Evolutionary conservation across 2,888 invertebrate genomes (phyloP).

Genomic region (Drosophila gaucha): DNA sequence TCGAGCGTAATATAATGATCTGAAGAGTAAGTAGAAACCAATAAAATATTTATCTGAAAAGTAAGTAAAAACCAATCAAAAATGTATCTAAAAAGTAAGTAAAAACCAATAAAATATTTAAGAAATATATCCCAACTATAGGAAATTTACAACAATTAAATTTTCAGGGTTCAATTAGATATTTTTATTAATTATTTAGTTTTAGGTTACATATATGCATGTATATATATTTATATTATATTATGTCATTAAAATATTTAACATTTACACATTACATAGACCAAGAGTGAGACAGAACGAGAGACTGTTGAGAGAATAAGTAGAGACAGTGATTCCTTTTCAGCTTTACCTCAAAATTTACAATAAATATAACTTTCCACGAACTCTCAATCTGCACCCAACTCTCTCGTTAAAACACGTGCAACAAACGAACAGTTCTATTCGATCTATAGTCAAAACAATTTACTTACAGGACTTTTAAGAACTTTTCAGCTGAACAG

Average conservation of each 20-base stretch:
- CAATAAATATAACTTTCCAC: conserved; percentile 26
- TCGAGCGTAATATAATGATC: no score
- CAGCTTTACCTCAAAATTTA: conserved; percentile 33
- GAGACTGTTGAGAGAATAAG: background rate
- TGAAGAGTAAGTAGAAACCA: background rate
- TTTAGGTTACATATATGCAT: conserved; percentile 53
- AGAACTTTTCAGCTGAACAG: conserved; percentile 62
- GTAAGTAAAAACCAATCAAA: background rate
- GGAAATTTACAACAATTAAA: background rate
- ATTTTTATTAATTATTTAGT: conserved; percentile 59
- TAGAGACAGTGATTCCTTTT: conserved; percentile 20
- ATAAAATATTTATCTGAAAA: background rate
- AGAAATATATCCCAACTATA: no score
- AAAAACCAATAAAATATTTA: background rate
- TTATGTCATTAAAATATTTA: conserved; percentile 56
- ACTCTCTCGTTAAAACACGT: conserved; percentile 33
- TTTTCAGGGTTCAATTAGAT: conserved; percentile 67
- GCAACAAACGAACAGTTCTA: conserved; percentile 30
- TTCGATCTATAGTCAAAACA: conserved; percentile 34
- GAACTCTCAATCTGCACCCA: conserved; percentile 26
- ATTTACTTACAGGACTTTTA: conserved; percentile 42
- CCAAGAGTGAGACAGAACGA: conserved; percentile 22
- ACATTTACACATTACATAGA: conserved; percentile 67
- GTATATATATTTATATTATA: conserved; percentile 33
- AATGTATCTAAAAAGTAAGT: background rate